Conservation (phyloP, 2,888 invertebrate genomes). For the Heliconius aoede region DNA sequence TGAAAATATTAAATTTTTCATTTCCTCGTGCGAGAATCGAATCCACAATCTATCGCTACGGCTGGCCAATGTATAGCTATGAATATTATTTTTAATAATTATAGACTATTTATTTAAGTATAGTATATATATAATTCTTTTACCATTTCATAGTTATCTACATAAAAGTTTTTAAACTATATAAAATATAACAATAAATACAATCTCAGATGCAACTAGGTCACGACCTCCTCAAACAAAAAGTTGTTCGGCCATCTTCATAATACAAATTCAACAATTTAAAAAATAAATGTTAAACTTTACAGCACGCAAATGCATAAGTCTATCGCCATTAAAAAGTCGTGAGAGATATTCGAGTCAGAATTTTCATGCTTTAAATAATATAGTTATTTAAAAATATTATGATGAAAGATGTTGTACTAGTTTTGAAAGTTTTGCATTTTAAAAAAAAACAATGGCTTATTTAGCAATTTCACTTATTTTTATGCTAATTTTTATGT, state of each 20-base stretch:
- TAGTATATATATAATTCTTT: not conserved
- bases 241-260: conserved; percentile 23
- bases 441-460: not conserved
- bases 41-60: too few species aligned
- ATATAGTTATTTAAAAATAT: conserved; percentile 12
- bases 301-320: conserved; percentile 29
- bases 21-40: too few species aligned
- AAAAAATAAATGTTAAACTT: conserved; percentile 16
- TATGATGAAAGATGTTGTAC: not conserved
- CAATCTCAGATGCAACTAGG: conserved; percentile 26
- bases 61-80: too few species aligned
- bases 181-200: conserved; percentile 19
- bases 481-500: not conserved
- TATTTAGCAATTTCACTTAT: not conserved
- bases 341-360: conserved; percentile 28
- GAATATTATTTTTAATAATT: too few species aligned
- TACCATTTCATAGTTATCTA: not conserved
- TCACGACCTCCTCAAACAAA: conserved; percentile 27
- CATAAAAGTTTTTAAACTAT: conserved; percentile 14
- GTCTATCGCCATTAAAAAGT: conserved; percentile 34
- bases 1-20: too few species aligned
- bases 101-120: too few species aligned
- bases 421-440: not conserved
- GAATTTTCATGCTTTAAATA: conserved; percentile 13
- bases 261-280: conserved; percentile 25